Percentiles rank a stretch among this genome's conserved stretches.
These are phyloP conservation scores for Astropecten irregularis DNA, from an alignment of 53 echinoderm and acorn worm species.

Conservation along the genomic window DNA sequence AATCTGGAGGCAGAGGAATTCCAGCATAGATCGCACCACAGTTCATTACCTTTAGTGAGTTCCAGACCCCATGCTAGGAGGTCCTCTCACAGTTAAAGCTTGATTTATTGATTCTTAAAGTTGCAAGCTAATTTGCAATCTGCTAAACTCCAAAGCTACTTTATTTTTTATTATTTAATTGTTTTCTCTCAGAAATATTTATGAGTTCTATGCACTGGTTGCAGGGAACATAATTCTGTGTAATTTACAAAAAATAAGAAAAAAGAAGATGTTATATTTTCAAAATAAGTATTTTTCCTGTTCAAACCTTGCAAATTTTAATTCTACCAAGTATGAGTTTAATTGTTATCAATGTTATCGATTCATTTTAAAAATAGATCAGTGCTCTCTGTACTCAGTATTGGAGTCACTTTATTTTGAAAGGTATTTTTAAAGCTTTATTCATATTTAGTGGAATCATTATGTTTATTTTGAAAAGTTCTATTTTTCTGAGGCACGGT, in stretches of 20 bases:
- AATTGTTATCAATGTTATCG: not conserved
- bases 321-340: not conserved
- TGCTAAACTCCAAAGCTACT: not conserved
- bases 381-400: not conserved
- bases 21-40: too few relatives aligned
- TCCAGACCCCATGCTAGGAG: too few relatives aligned
- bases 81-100: too few relatives aligned
- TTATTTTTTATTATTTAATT: not conserved
- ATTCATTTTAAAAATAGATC: not conserved
- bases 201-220: slow-evolving; percentile 3
- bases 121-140: too few relatives aligned
- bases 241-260: not conserved
- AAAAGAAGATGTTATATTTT: slow-evolving; percentile 13
- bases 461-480: too few relatives aligned
- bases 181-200: not conserved
- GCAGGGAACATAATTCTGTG: not conserved
- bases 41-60: too few relatives aligned
- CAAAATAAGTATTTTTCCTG: slow-evolving; percentile 9
- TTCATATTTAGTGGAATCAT: too few relatives aligned
- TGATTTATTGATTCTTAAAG: too few relatives aligned
- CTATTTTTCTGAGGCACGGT: too few relatives aligned
- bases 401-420: not conserved
- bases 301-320: not conserved
- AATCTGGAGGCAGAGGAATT: too few relatives aligned
- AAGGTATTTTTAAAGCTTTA: too few relatives aligned